Evolutionary conservation across 2,888 invertebrate species (phyloP).

Genomic region (Agrochola litura): DNA sequence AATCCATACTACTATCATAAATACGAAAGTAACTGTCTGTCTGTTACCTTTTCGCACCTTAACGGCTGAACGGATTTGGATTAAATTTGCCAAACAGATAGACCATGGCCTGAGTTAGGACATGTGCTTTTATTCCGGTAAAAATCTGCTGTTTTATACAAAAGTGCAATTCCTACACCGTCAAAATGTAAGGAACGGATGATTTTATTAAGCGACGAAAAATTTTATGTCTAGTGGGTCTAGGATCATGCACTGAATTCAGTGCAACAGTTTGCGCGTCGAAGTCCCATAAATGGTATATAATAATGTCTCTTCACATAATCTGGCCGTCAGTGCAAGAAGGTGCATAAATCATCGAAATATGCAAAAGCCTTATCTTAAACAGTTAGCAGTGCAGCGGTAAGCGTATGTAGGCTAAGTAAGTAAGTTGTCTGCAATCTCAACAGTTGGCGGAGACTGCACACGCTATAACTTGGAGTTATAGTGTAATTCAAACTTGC

Average conservation of each 20-base stretch:
- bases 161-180: neutral
- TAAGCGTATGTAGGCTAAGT: neutral
- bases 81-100: neutral
- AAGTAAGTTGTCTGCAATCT: neutral
- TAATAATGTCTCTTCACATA: neutral
- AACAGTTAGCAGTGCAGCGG: neutral
- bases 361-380: neutral
- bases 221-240: neutral
- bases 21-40: too few species aligned
- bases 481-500: neutral
- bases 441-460: conserved; percentile 2
- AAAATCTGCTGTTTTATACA: neutral
- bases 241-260: neutral
- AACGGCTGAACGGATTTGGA: neutral
- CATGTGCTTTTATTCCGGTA: neutral
- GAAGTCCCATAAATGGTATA: neutral
- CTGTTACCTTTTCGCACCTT: too few species aligned
- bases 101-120: neutral
- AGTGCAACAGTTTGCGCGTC: neutral
- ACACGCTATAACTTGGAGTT: conserved; percentile 7
- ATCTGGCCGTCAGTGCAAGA: neutral
- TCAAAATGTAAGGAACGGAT: neutral
- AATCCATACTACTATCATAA: too few species aligned
- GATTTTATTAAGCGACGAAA: neutral
- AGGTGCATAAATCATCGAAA: too few species aligned